Conservation (phyloP, 1,140 invertebrate genomes). For the Saxidomus purpurata region DNA sequence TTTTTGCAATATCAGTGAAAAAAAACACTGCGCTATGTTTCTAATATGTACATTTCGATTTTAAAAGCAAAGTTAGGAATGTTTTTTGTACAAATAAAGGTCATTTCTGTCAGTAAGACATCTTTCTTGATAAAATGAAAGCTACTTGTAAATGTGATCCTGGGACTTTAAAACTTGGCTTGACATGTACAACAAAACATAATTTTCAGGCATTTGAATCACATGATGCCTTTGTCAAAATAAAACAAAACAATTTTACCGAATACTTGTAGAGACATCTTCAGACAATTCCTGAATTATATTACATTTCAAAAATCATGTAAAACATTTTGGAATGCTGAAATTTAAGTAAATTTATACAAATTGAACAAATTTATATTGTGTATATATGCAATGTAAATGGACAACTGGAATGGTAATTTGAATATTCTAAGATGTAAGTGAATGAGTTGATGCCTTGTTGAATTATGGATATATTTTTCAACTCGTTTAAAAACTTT, state of each 20-base stretch:
- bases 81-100: too few species aligned
- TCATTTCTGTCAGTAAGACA: too few species aligned
- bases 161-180: too few species aligned
- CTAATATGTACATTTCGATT: too few species aligned
- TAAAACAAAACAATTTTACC: not conserved
- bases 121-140: too few species aligned
- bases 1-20: too few species aligned
- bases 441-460: not conserved
- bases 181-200: not conserved
- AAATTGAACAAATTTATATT: not conserved
- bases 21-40: too few species aligned
- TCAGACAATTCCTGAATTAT: not conserved
- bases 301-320: not conserved
- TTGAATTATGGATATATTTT: too few species aligned
- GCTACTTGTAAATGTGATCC: too few species aligned
- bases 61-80: too few species aligned
- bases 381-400: not conserved
- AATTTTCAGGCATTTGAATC: not conserved
- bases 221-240: not conserved
- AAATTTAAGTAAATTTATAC: not conserved
- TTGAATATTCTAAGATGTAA: not conserved
- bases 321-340: not conserved
- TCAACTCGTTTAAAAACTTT: too few species aligned
- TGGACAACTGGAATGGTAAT: not conserved
- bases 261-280: not conserved